phyloP scores from a whole-genome alignment of 2,797 vertebrate genomes.

The Arrhamphus sclerolepis region DNA sequence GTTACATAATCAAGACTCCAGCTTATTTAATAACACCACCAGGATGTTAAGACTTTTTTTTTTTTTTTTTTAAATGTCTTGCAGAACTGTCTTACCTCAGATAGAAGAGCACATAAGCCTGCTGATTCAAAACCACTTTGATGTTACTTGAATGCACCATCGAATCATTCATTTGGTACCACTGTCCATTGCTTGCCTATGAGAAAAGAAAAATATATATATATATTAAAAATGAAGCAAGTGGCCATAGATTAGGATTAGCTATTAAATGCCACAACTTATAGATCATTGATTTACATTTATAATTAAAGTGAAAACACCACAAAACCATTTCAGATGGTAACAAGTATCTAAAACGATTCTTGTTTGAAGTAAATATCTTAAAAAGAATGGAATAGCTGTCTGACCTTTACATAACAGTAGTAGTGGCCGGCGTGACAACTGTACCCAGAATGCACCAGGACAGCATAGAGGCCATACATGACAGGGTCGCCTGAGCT shows the following conservation, averaged over 20 bases:
- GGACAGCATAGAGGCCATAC: slow-evolving; percentile 92
- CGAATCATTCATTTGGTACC: slow-evolving; percentile 98
- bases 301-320: not conserved
- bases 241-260: no score
- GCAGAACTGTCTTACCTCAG: slow-evolving; percentile 81
- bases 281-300: not conserved
- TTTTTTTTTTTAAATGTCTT: slow-evolving; percentile 6
- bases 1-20: slow-evolving; percentile 16
- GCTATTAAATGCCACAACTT: no score
- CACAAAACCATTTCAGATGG: no score
- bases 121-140: slow-evolving; percentile 97
- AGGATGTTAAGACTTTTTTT: not conserved
- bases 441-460: slow-evolving; percentile 95
- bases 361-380: not conserved
- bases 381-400: not conserved
- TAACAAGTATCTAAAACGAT: not conserved
- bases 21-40: slow-evolving; percentile 21
- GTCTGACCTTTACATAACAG: slow-evolving; percentile 92
- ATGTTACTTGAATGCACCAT: slow-evolving; percentile 93
- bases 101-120: slow-evolving; percentile 97
- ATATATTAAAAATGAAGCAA: not conserved
- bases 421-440: slow-evolving; percentile 96
- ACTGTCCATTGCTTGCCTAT: slow-evolving; percentile 95
- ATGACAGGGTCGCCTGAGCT: slow-evolving; percentile 86
- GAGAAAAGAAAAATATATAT: not conserved